Evolutionary conservation across 2,888 invertebrate genomes (phyloP).

Genomic region (Perizoma flavofasciatum): DNA sequence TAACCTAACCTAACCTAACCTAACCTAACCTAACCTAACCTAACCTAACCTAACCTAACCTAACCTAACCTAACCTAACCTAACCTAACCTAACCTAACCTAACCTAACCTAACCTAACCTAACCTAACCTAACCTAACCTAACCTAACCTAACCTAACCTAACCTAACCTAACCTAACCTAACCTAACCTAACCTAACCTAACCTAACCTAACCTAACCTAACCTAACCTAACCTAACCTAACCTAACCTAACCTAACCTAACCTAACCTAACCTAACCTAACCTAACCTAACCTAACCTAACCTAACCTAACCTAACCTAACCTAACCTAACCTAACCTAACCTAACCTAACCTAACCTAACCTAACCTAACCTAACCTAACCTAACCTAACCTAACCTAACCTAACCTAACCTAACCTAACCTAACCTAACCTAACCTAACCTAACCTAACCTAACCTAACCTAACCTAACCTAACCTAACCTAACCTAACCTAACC

Average conservation of each 20-base stretch:
- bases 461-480: constrained; percentile 1
- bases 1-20: constrained; percentile 1
- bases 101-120: constrained; percentile 1
- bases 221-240: constrained; percentile 1
- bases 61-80: constrained; percentile 1
- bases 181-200: constrained; percentile 1
- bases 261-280: constrained; percentile 1
- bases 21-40: constrained; percentile 1
- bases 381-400: constrained; percentile 1
- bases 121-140: constrained; percentile 1
- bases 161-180: constrained; percentile 1
- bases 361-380: constrained; percentile 1
- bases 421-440: constrained; percentile 1
- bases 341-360: constrained; percentile 1
- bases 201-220: constrained; percentile 1
- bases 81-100: constrained; percentile 1
- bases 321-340: constrained; percentile 1
- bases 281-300: constrained; percentile 1
- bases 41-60: constrained; percentile 1
- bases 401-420: constrained; percentile 1
- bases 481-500: constrained; percentile 1
- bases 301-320: constrained; percentile 1
- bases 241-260: constrained; percentile 1
- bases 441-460: constrained; percentile 1
- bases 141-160: constrained; percentile 1